Evolutionary conservation across 1,140 invertebrate genomes (phyloP).

Genomic region (Dolichoris vasculosae): DNA sequence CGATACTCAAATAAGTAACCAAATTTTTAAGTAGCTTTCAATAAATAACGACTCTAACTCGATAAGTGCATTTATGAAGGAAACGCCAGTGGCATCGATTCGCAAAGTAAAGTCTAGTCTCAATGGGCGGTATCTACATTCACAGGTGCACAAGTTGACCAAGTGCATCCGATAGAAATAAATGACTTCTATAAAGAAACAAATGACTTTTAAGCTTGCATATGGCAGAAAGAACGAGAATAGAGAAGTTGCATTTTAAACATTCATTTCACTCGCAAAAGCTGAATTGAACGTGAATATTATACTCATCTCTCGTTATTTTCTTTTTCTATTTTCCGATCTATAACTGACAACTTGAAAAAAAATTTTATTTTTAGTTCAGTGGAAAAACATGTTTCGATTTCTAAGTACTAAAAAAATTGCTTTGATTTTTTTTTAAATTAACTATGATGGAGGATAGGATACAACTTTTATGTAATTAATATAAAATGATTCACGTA

Average conservation of each 20-base stretch:
- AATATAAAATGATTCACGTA: no score
- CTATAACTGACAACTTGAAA: not conserved
- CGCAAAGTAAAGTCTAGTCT: not conserved
- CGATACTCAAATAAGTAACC: not conserved
- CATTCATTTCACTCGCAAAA: not conserved
- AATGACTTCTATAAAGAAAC: conserved; percentile 25
- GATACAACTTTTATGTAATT: no score
- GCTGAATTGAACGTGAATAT: not conserved
- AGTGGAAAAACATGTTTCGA: no score
- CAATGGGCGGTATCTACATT: not conserved
- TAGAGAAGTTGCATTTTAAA: not conserved
- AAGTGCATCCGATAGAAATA: not conserved
- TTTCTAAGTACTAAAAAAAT: no score
- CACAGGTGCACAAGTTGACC: not conserved
- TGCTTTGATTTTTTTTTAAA: no score
- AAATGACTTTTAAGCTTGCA: conserved; percentile 27
- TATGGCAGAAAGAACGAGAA: not conserved
- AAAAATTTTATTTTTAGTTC: not conserved
- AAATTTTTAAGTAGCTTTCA: not conserved
- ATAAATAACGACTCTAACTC: no score
- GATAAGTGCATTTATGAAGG: not conserved
- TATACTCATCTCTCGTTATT: no score
- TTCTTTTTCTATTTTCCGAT: no score
- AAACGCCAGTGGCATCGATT: not conserved
- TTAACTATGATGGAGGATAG: no score